phyloP scores from a whole-genome alignment of 2,797 vertebrate species.

The Melopsittacus undulatus region DNA sequence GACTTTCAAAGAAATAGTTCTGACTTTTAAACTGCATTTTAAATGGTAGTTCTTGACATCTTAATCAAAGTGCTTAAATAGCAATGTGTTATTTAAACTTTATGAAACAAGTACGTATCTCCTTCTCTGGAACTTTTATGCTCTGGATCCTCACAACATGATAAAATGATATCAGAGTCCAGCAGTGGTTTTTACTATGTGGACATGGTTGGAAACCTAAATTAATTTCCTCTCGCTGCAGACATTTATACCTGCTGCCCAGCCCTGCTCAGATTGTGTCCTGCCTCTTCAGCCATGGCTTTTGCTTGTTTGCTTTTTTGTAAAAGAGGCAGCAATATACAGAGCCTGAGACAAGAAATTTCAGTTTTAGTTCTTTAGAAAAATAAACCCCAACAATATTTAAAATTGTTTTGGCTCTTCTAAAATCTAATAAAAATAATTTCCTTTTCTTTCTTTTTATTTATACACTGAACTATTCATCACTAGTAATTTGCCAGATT shows the following conservation, averaged over 20 bases:
- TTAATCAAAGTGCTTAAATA: not conserved
- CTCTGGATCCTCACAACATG: not conserved
- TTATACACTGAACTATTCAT: not conserved
- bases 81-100: not conserved
- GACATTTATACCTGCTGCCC: not conserved
- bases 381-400: not conserved
- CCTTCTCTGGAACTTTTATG: not conserved
- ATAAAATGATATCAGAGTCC: not conserved
- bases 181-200: not conserved
- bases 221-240: not conserved
- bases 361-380: not conserved
- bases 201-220: not conserved
- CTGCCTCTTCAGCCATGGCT: not conserved
- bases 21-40: not conserved
- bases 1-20: not conserved
- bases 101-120: not conserved
- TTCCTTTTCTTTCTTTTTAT: not conserved
- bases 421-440: not conserved
- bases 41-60: not conserved
- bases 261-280: not conserved
- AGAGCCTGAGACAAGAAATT: not conserved
- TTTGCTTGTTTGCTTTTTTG: not conserved
- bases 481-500: not conserved
- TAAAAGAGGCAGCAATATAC: not conserved
- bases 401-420: not conserved